phyloP scores from a whole-genome alignment of 2,113 vertebrate genomes.

The Suncus etruscus region DNA sequence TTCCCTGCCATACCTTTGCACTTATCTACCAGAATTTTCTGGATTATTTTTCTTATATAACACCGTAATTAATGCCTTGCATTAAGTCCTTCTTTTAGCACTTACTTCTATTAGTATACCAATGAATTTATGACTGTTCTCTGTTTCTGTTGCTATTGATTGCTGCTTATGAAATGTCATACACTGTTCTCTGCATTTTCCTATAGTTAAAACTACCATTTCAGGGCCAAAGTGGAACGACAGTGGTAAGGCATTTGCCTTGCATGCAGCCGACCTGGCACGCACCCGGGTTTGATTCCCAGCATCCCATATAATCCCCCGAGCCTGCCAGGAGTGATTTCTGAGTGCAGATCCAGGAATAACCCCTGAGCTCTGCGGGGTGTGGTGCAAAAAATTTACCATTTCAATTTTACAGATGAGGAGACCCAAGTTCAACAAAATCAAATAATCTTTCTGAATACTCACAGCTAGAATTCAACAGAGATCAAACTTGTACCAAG shows the following conservation, averaged over 20 bases:
- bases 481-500: conserved; percentile 30
- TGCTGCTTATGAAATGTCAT: neutral
- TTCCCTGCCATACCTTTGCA: neutral
- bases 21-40: conserved; percentile 25
- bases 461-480: conserved; percentile 34
- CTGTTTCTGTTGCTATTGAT: neutral
- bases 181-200: neutral
- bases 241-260: too few relatives aligned
- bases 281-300: too few relatives aligned
- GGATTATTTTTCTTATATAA: neutral
- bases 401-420: conserved; percentile 29
- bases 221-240: too few relatives aligned
- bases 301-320: too few relatives aligned
- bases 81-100: neutral
- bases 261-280: too few relatives aligned
- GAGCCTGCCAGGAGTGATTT: too few relatives aligned
- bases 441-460: neutral
- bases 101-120: neutral
- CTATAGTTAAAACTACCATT: neutral
- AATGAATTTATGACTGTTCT: conserved; percentile 6
- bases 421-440: conserved; percentile 25
- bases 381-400: too few relatives aligned
- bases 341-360: too few relatives aligned
- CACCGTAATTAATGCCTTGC: neutral
- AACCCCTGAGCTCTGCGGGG: too few relatives aligned